A percentile compares a stretch with the other conserved stretches of the same genome.
phyloP scores from a whole-genome alignment of 2,113 vertebrate species.

The Poeciliopsis turrubarensis region DNA sequence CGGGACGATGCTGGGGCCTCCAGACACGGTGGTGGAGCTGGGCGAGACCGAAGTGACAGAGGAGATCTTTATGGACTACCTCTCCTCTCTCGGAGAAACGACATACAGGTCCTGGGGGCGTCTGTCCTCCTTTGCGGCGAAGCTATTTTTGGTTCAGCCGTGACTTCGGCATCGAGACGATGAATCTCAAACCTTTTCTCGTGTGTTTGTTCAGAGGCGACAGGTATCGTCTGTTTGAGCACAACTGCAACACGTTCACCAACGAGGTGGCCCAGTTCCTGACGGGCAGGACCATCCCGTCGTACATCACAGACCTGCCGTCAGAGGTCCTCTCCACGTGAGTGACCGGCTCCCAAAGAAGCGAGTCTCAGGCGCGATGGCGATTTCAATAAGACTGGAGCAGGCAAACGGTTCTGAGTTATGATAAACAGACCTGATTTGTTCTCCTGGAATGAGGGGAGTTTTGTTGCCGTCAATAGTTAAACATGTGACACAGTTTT shows the following conservation, averaged over 20 bases:
- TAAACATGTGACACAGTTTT: neutral
- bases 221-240: conserved; percentile 93
- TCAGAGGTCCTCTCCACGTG: conserved; percentile 97
- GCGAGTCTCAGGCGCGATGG: neutral
- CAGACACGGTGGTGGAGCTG: conserved; percentile 93
- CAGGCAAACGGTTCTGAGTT: neutral
- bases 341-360: conserved; percentile 41
- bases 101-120: conserved; percentile 82
- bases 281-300: conserved; percentile 92
- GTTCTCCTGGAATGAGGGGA: neutral
- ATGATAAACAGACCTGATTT: neutral
- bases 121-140: conserved; percentile 68
- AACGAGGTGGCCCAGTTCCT: conserved; percentile 98
- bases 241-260: conserved; percentile 99
- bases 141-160: conserved; percentile 62
- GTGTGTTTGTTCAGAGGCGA: conserved; percentile 82
- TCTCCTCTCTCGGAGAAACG: conserved; percentile 92
- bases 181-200: neutral
- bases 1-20: conserved; percentile 93
- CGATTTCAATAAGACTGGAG: too few species aligned
- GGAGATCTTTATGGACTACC: conserved; percentile 96
- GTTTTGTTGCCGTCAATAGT: neutral
- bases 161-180: neutral
- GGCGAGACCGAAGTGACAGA: conserved; percentile 95
- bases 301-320: conserved; percentile 97